Percentiles rank a stretch among this genome's conserved stretches.
Conservation (phyloP, 2,888 invertebrate species). For the Cryptocephalus primarius region DNA sequence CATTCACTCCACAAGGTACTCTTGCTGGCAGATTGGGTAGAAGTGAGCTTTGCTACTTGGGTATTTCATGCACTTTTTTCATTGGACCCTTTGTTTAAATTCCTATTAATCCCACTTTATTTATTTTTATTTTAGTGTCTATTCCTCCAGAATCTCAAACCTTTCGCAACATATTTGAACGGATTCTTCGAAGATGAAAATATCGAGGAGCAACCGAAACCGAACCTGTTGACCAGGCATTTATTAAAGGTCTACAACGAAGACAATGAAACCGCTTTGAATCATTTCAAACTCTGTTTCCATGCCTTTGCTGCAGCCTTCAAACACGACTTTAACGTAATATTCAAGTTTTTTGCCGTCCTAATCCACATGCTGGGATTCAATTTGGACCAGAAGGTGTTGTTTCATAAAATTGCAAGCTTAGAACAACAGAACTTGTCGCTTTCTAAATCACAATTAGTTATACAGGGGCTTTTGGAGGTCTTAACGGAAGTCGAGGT, state of each 20-base stretch:
- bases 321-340: slow-evolving; percentile 15
- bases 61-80: too few relatives aligned
- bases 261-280: slow-evolving; percentile 7
- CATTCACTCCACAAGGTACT: too few relatives aligned
- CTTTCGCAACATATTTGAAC: slow-evolving; percentile 16
- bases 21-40: too few relatives aligned
- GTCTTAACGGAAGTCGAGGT: slow-evolving; percentile 16
- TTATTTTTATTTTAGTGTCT: slow-evolving; percentile 21
- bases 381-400: slow-evolving; percentile 18
- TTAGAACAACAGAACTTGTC: slow-evolving; percentile 5
- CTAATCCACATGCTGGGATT: slow-evolving; percentile 24
- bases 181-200: slow-evolving; percentile 13
- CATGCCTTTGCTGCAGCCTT: slow-evolving; percentile 20
- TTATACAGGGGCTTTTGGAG: slow-evolving; percentile 18
- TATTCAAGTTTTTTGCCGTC: slow-evolving; percentile 23
- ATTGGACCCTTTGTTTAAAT: background rate
- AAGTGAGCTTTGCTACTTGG: too few relatives aligned
- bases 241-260: slow-evolving; percentile 10
- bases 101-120: background rate
- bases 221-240: slow-evolving; percentile 19
- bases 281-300: slow-evolving; percentile 23
- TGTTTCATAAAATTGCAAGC: slow-evolving; percentile 12
- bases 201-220: slow-evolving; percentile 9
- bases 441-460: slow-evolving; percentile 17
- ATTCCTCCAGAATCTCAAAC: slow-evolving; percentile 18